Base-by-base conservation (phyloP, 30 jellyfish, hydroid and myxozoan species). In the Hydractinia echinata region DNA sequence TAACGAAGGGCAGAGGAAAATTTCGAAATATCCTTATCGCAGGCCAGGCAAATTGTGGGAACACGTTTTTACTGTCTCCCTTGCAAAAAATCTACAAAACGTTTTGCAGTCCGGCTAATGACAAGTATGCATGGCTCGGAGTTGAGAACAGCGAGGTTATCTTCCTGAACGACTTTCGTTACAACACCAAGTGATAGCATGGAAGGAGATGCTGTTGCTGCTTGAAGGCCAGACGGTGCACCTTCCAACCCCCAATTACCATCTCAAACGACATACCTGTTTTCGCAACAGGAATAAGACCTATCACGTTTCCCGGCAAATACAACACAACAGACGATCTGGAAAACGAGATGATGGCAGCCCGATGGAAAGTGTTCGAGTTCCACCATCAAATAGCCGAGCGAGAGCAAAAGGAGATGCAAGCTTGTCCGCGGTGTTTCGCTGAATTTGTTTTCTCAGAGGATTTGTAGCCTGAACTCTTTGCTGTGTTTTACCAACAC, bases 231-330 rank as follows among this genome's bases (percentile, higher is more conserved):
- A 84, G 69, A 51, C 79, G 1, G 83, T 84, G 3, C 93, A 84
- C 87, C 51, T 84, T 61, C 92, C 88, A 1, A 44, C 92, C 1
- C 92, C 92, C 0, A 76, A 76, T 84, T 11, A 73, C 83, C 83
- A 54, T 83, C 0, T 4, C 2, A 6, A 60, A 53, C 9, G 93
- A 84, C 66, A 53, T 66, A 5, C 93, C 93, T 0, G 67, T 84
- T 10, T 67, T 84, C 19, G 93, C 88, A 4, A 84, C 87, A 0
- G 76, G 87, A n/a, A n/a, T n/a, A n/a, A n/a, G n/a, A n/a, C n/a
- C n/a, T n/a, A n/a, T n/a, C n/a, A n/a, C n/a, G n/a, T n/a, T n/a
- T n/a, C n/a, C n/a, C n/a, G n/a, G n/a, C n/a, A n/a, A n/a, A n/a
- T n/a, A n/a, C n/a, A n/a, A n/a, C n/a, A n/a, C n/a, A n/a, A n/a